These are phyloP conservation scores for Chaetogeoica ovagalla DNA, from an alignment of 2,888 invertebrate genomes.

Conservation along the genomic window DNA sequence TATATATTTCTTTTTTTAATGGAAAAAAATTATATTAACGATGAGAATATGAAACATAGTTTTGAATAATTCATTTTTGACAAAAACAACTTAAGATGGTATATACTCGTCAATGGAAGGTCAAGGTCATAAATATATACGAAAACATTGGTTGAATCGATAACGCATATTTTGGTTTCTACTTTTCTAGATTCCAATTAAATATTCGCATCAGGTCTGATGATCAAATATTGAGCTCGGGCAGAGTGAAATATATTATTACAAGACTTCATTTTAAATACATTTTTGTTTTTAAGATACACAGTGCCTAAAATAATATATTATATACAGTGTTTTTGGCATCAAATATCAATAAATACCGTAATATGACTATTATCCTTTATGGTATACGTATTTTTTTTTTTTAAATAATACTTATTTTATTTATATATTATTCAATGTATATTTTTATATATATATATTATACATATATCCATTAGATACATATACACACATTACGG, in stretches of 20 bases:
- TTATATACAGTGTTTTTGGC: background rate
- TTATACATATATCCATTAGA: too few relatives aligned
- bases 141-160: background rate
- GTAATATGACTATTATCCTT: background rate
- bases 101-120: background rate
- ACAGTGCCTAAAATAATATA: background rate
- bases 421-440: too few relatives aligned
- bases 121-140: slow-evolving; percentile 7
- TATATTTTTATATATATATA: too few relatives aligned
- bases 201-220: slow-evolving; percentile 12
- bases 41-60: too few relatives aligned
- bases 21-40: too few relatives aligned
- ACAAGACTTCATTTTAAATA: background rate
- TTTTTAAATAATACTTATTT: background rate
- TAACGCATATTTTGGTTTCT: background rate
- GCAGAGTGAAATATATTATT: background rate
- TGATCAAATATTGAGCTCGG: background rate
- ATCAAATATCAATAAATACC: background rate
- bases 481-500: too few relatives aligned
- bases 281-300: background rate
- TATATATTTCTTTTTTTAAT: too few relatives aligned
- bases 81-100: too few relatives aligned
- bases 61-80: too few relatives aligned
- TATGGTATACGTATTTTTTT: background rate
- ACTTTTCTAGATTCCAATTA: background rate